A percentile compares a stretch with the other conserved stretches of the same genome.
These are phyloP conservation scores for Phoxinus dragarum DNA, from an alignment of 2,797 vertebrate species.

Conservation along the genomic window DNA sequence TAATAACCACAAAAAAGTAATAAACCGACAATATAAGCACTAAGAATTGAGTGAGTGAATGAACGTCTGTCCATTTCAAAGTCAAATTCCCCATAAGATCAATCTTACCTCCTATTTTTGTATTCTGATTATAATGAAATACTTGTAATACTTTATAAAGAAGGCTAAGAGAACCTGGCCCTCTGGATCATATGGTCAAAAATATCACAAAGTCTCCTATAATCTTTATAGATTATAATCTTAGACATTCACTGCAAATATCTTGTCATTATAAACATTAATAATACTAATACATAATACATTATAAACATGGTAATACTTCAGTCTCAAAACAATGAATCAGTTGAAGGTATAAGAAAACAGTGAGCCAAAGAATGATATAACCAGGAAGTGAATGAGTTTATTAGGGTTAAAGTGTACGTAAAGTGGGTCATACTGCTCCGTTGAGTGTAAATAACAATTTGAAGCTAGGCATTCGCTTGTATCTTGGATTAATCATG, in stretches of 20 bases:
- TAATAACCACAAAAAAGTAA: neutral
- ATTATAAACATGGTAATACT: neutral
- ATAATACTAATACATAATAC: no score
- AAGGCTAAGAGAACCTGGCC: neutral
- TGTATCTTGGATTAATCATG: neutral
- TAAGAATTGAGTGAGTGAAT: neutral
- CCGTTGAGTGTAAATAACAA: neutral
- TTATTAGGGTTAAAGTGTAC: neutral
- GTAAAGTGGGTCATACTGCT: neutral
- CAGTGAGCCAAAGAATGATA: neutral
- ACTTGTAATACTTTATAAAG: neutral
- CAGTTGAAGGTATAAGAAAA: neutral
- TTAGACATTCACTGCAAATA: neutral
- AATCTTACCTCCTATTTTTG: neutral
- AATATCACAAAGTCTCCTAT: neutral
- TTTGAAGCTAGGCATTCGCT: neutral
- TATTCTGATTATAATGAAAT: neutral
- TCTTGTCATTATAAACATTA: neutral
- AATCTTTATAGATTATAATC: neutral
- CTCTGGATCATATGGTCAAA: neutral
- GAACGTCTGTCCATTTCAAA: neutral
- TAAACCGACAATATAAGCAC: neutral
- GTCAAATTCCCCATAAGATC: neutral
- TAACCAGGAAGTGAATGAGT: constrained; percentile 12
- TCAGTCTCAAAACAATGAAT: neutral